These are phyloP conservation scores for Hypselothyrea guttata DNA, from an alignment of 2,888 invertebrate species.

Conservation along the genomic window DNA sequence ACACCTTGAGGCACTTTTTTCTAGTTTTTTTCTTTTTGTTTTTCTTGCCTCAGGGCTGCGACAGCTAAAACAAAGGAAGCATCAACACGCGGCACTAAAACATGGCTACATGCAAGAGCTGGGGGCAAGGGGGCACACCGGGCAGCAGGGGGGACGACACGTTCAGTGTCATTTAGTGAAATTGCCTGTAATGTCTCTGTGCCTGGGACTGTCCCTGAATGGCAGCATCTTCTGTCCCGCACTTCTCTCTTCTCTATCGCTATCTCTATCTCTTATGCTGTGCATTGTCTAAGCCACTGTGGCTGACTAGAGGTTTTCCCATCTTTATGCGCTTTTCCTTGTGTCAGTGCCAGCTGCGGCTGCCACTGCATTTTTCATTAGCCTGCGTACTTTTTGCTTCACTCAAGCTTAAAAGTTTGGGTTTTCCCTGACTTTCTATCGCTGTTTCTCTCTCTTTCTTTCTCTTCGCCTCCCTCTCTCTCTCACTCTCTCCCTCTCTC, in stretches of 20 bases:
- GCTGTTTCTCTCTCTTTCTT: background rate
- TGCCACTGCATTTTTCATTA: constrained; percentile 66
- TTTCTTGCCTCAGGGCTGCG: constrained; percentile 37
- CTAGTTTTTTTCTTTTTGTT: too few relatives aligned
- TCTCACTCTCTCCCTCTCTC: constrained; percentile 1
- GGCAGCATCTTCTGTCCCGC: constrained; percentile 18
- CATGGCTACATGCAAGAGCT: background rate
- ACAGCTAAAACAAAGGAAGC: constrained; percentile 51
- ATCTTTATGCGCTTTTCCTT: constrained; percentile 55
- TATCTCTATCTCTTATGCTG: background rate
- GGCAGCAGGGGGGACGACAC: constrained; percentile 15
- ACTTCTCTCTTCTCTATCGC: background rate
- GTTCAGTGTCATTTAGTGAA: constrained; percentile 65
- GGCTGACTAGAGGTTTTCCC: constrained; percentile 39
- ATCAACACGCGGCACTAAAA: constrained; percentile 29
- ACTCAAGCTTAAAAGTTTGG: constrained; percentile 2
- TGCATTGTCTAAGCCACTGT: constrained; percentile 58
- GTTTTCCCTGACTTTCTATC: background rate
- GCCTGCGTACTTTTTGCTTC: constrained; percentile 48
- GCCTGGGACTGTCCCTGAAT: constrained; percentile 45
- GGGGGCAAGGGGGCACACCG: background rate
- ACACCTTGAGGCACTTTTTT: constrained; percentile 61
- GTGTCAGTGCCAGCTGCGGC: constrained; percentile 46
- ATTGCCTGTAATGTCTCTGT: constrained; percentile 60
- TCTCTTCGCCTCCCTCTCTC: constrained; percentile 1